These are phyloP conservation scores for Melipona beecheii DNA, from an alignment of 2,888 invertebrate species.

Conservation along the genomic window DNA sequence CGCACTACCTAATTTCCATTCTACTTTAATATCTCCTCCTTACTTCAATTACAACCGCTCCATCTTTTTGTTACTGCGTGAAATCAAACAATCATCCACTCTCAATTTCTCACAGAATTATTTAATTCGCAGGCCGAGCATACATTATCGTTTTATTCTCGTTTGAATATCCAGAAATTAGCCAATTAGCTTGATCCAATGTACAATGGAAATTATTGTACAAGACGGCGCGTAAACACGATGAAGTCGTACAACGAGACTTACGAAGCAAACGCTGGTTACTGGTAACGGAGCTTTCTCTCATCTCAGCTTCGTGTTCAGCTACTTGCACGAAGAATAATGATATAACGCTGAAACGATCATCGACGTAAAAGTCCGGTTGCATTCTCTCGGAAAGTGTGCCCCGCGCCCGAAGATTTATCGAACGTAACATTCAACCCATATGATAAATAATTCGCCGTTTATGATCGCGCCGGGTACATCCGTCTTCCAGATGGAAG, in stretches of 20 bases:
- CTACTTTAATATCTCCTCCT: too few species aligned
- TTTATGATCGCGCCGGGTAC: constrained; percentile 33
- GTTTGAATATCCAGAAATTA: neutral
- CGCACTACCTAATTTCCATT: too few species aligned
- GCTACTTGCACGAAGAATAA: constrained; percentile 58
- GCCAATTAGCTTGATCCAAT: neutral
- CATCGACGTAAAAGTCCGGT: constrained; percentile 59
- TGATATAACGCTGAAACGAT: constrained; percentile 58
- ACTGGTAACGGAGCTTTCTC: constrained; percentile 64
- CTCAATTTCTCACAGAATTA: too few species aligned
- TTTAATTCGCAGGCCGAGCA: too few species aligned
- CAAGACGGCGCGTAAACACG: neutral
- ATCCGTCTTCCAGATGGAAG: constrained; percentile 43
- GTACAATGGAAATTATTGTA: constrained; percentile 6
- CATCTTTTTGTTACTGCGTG: too few species aligned
- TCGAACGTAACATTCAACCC: constrained; percentile 63
- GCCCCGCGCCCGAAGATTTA: constrained; percentile 48
- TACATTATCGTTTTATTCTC: neutral
- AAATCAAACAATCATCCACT: too few species aligned
- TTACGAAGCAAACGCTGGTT: neutral
- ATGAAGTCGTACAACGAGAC: constrained; percentile 16
- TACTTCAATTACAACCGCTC: too few species aligned
- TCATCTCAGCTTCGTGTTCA: too few species aligned
- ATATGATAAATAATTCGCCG: constrained; percentile 64
- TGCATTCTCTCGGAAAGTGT: constrained; percentile 62